Percentiles rank a stretch among this genome's conserved stretches.
Conservation (phyloP, 2,888 invertebrate species). For the Synanthedon andrenaeformis region DNA sequence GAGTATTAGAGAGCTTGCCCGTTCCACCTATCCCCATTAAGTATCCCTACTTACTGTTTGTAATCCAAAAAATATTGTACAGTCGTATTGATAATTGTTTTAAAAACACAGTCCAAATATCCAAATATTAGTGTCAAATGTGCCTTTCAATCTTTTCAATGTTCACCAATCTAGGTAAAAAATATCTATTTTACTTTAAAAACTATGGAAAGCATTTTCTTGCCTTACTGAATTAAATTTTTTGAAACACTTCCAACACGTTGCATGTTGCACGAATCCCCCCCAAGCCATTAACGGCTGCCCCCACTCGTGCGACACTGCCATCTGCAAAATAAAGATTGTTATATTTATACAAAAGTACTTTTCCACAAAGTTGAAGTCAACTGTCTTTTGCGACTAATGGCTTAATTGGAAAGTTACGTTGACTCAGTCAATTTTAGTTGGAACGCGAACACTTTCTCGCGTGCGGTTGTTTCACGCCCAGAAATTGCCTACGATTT, state of each 20-base stretch:
- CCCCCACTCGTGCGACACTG: not conserved
- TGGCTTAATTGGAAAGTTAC: slow-evolving; percentile 63
- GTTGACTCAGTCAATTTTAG: slow-evolving; percentile 43
- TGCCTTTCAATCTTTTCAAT: not conserved
- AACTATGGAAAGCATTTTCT: not conserved
- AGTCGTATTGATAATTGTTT: no score
- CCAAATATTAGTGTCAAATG: no score
- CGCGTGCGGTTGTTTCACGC: slow-evolving; percentile 46
- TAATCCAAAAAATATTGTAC: no score
- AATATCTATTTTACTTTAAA: not conserved
- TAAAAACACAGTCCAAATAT: no score
- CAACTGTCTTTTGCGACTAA: slow-evolving; percentile 40
- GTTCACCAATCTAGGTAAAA: not conserved
- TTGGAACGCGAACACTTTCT: slow-evolving; percentile 41
- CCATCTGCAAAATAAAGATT: not conserved
- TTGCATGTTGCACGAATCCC: not conserved
- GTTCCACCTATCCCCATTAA: no score
- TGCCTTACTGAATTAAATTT: not conserved
- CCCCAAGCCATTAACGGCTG: not conserved
- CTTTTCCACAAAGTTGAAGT: slow-evolving; percentile 32
- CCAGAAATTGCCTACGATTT: slow-evolving; percentile 25
- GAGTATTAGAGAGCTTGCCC: no score
- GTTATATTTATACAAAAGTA: slow-evolving; percentile 3
- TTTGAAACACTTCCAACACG: not conserved
- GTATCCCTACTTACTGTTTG: no score